Percentiles rank a stretch among this genome's conserved stretches.
Evolutionary conservation across 2,888 invertebrate genomes (phyloP).

Genomic region (Scaptomyza flava): DNA sequence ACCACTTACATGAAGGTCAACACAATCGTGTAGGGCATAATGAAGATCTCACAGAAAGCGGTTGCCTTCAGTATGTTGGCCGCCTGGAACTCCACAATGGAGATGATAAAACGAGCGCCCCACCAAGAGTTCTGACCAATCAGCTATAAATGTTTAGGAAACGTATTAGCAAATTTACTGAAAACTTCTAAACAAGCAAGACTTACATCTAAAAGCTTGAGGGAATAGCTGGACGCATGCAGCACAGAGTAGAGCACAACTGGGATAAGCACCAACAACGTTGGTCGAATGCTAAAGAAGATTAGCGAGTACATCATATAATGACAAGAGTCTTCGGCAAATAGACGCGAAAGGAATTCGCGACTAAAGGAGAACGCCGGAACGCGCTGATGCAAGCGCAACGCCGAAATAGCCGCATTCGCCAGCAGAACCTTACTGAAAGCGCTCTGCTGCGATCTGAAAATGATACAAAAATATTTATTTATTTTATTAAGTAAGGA

Average conservation of each 20-base stretch:
- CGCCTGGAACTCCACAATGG: conserved; percentile 95
- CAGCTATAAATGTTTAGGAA: conserved; percentile 86
- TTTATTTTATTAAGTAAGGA: too few species aligned
- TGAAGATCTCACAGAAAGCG: conserved; percentile 96
- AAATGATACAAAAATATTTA: background rate
- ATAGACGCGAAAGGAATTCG: conserved; percentile 92
- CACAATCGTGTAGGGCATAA: conserved; percentile 93
- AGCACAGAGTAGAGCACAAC: conserved; percentile 95
- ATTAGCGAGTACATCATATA: conserved; percentile 98
- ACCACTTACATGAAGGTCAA: conserved; percentile 93
- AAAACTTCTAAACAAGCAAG: background rate
- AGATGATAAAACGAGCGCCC: conserved; percentile 93
- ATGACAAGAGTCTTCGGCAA: conserved; percentile 97
- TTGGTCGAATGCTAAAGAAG: conserved; percentile 95
- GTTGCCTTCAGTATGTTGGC: conserved; percentile 95
- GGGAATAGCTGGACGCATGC: conserved; percentile 96
- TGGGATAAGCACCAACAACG: conserved; percentile 95
- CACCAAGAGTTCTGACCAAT: conserved; percentile 96
- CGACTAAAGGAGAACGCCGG: conserved; percentile 92
- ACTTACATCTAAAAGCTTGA: conserved; percentile 95
- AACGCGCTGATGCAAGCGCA: conserved; percentile 96
- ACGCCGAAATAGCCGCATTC: conserved; percentile 97
- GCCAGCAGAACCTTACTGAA: conserved; percentile 96
- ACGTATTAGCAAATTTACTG: background rate
- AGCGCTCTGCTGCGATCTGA: conserved; percentile 90